Evolutionary conservation across 2,888 invertebrate species (phyloP).

Genomic region (Atrina japonica): DNA sequence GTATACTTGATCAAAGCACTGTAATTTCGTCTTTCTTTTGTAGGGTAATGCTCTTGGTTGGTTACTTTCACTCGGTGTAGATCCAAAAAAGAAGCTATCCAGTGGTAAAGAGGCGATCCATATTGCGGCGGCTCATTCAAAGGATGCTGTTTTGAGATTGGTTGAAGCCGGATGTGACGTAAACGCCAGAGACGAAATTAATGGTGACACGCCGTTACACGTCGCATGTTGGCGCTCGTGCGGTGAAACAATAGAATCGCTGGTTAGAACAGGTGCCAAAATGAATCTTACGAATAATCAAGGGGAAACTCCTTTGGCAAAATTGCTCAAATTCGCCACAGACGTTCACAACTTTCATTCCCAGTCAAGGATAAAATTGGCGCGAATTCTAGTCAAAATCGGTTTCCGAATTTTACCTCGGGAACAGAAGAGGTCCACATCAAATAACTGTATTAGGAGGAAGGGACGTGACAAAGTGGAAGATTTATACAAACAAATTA

Average conservation of each 20-base stretch:
- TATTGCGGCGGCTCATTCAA: conserved; percentile 51
- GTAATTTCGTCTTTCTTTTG: conserved; percentile 6
- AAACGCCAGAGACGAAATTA: conserved; percentile 54
- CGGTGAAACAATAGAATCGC: conserved; percentile 46
- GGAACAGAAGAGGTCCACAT: not conserved
- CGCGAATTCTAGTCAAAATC: conserved; percentile 52
- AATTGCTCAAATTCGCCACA: conserved; percentile 55
- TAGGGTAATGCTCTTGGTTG: conserved; percentile 40
- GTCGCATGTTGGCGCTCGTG: conserved; percentile 56
- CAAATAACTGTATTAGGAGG: not conserved
- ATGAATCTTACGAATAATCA: conserved; percentile 56
- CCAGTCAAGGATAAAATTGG: conserved; percentile 53
- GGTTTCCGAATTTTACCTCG: conserved; percentile 43
- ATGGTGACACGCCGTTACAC: conserved; percentile 63
- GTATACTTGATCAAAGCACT: no score
- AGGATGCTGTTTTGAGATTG: conserved; percentile 49
- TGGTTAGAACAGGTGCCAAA: conserved; percentile 57
- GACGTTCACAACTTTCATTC: conserved; percentile 55
- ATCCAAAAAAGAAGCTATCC: conserved; percentile 43
- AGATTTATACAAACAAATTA: conserved; percentile 46
- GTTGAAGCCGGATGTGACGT: conserved; percentile 59
- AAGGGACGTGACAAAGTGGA: conserved; percentile 48
- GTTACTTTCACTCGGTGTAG: conserved; percentile 43
- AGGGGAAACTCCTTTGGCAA: conserved; percentile 60
- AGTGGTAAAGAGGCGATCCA: conserved; percentile 59